Conservation (phyloP, 2,797 vertebrate genomes). For the Cirrhinus mrigala region DNA sequence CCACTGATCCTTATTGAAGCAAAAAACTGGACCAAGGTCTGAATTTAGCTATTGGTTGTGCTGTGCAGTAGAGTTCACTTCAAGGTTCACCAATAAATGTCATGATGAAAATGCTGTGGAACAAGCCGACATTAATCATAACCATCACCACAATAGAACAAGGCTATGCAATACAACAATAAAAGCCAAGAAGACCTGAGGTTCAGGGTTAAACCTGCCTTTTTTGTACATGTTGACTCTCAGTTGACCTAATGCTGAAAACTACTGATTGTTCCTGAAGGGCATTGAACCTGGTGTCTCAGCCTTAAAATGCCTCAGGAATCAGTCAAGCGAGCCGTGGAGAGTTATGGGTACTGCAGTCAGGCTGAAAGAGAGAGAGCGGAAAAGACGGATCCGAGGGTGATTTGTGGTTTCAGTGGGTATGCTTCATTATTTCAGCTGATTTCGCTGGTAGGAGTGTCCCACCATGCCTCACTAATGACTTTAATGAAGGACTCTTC, state of each 20-base stretch:
- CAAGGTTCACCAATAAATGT: constrained; percentile 49
- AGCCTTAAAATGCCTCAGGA: constrained; percentile 25
- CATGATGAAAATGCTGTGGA: constrained; percentile 5
- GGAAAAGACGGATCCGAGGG: constrained; percentile 26
- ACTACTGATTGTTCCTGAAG: constrained; percentile 34
- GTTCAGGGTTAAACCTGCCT: constrained; percentile 20
- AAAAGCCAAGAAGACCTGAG: constrained; percentile 6
- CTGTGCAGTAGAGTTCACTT: neutral
- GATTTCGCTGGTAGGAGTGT: constrained; percentile 31
- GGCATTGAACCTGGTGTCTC: constrained; percentile 8
- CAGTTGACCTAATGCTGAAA: constrained; percentile 30
- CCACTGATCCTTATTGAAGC: neutral
- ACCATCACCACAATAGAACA: constrained; percentile 13
- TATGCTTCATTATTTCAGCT: constrained; percentile 44
- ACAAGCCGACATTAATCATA: constrained; percentile 46
- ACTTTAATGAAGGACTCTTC: constrained; percentile 45
- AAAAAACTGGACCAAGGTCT: constrained; percentile 2
- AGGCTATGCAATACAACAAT: constrained; percentile 30
- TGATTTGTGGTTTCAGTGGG: constrained; percentile 43
- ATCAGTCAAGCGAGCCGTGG: constrained; percentile 17
- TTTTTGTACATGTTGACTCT: constrained; percentile 26
- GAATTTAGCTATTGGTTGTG: constrained; percentile 6
- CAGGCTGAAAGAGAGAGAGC: neutral
- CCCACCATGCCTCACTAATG: constrained; percentile 42
- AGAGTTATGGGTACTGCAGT: constrained; percentile 33